Evolutionary conservation across 2,797 vertebrate genomes (phyloP), one percentile per base, ranked within the genome.

Genomic region (Myotis daubentonii): DNA sequence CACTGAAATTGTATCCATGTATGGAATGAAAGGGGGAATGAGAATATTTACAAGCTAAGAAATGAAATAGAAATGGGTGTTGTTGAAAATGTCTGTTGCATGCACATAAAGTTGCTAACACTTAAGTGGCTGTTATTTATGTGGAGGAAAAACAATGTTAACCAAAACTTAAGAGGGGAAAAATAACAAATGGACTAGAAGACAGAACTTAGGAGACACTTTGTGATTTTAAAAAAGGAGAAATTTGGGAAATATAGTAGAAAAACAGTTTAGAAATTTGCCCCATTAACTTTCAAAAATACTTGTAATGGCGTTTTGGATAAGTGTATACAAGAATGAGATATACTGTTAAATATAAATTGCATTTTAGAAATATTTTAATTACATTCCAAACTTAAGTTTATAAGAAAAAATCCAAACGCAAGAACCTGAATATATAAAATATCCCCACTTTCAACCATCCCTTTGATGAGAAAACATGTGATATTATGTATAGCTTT

Each of bases 191-290:
- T 38, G 57, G 11, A 47, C 36, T 22, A 25, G 44, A 79, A 91
- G 78, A 44, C 2, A 85, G 41, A 89, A 47, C 15, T 65, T 68
- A 22, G 75, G 38, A 70, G 23, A 53, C 17, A 41, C 23, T 89
- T 65, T 72, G 74, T 72, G 57, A 47, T 47, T 90, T 84, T 65
- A 53, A 41, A 55, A 78, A 93, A 38, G 9, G 19, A 92, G 55
- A 92, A 49, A 44, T 53, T 74, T 36, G 51, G 33, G 28, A 53
- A 55, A 66, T 25, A n/a, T 2, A 62, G 22, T 84, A 74, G 41
- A 90, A 81, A 86, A 74, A 65, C 23, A 66, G 23, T 70, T 85
- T 38, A 85, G 36, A 84, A 25, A 84, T 89, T 76, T 81, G 25
- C 47, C 28, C n/a, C 20, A 11, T 41, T 80, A 36, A 11, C 33